Evolutionary conservation across 1,140 invertebrate species (phyloP), one percentile per base, ranked within the genome.

Genomic region (Asbolus verrucosus): DNA sequence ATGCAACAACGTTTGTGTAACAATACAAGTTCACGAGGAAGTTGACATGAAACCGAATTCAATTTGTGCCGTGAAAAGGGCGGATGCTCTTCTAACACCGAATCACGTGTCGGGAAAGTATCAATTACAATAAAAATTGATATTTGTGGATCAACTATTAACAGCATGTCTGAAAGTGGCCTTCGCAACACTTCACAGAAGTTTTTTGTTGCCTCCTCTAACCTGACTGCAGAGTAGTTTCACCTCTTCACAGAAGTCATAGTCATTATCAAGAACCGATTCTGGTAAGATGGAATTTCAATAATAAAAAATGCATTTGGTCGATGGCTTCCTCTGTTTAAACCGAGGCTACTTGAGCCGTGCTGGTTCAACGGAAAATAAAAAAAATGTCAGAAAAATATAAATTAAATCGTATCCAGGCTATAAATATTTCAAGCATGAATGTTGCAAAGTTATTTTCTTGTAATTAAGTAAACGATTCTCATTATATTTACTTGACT

Each of bases 91-190:
- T 54, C 19, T n/a, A 54, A 27, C 19, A 24, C 21, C 21, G 27
- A 54, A 54, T 54, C 27, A 54, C 14, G 46, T 54, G 46, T 54
- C 13, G 27, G 24, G 27, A 54, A 54, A 54, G 24, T n/a, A n/a
- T 54, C 27, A 54, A 54, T 54, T 14, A 54, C 21, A 54, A 54
- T n/a, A n/a, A n/a, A n/a, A n/a, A n/a, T n/a, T n/a, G n/a, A n/a
- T n/a, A n/a, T n/a, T n/a, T n/a, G n/a, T n/a, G n/a, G n/a, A n/a
- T n/a, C n/a, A n/a, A n/a, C n/a, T n/a, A n/a, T n/a, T n/a, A n/a
- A n/a, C n/a, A n/a, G n/a, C n/a, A n/a, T n/a, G n/a, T n/a, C n/a
- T n/a, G n/a, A n/a, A n/a, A n/a, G n/a, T n/a, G n/a, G n/a, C n/a
- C n/a, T n/a, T n/a, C n/a, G n/a, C n/a, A n/a, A n/a, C n/a, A n/a